Percentiles rank a stretch among this genome's conserved stretches.
Conservation (phyloP, 2,888 invertebrate species). For the Mechanitis mazaeus region DNA sequence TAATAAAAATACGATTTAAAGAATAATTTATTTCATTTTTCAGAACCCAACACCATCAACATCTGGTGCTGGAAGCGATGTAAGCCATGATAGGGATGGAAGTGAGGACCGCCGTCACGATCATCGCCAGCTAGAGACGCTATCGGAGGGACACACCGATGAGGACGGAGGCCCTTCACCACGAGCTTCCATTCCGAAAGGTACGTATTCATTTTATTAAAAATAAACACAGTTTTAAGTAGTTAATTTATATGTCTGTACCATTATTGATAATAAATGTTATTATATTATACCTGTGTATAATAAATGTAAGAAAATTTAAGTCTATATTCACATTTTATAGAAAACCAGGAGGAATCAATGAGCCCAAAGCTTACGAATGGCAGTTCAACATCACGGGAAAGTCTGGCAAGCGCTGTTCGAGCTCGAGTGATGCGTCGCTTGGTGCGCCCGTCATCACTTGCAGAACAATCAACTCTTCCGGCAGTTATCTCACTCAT, state of each 20-base stretch:
- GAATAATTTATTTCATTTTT: constrained; percentile 9
- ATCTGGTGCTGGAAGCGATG: constrained; percentile 34
- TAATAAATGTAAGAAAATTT: neutral
- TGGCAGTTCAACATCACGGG: constrained; percentile 42
- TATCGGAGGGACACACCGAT: constrained; percentile 55
- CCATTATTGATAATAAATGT: neutral
- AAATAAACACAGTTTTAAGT: neutral
- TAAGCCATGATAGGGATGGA: constrained; percentile 18
- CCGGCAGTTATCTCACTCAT: constrained; percentile 46
- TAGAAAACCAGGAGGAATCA: constrained; percentile 45
- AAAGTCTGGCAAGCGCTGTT: constrained; percentile 51
- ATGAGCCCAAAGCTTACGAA: constrained; percentile 33
- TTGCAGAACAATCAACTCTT: constrained; percentile 45
- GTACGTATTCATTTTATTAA: constrained; percentile 28
- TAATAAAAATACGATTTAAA: neutral
- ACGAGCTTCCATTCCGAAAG: constrained; percentile 47
- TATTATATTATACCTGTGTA: no score
- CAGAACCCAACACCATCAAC: constrained; percentile 66
- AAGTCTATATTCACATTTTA: neutral
- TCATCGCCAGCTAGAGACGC: constrained; percentile 53
- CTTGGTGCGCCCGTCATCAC: constrained; percentile 55
- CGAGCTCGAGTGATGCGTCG: constrained; percentile 49
- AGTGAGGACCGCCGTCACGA: constrained; percentile 24
- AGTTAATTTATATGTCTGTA: neutral
- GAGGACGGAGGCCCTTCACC: constrained; percentile 54